Percentiles rank a stretch among this genome's conserved stretches.
phyloP scores from a whole-genome alignment of 2,113 vertebrate genomes.

The Cnemophilus loriae region DNA sequence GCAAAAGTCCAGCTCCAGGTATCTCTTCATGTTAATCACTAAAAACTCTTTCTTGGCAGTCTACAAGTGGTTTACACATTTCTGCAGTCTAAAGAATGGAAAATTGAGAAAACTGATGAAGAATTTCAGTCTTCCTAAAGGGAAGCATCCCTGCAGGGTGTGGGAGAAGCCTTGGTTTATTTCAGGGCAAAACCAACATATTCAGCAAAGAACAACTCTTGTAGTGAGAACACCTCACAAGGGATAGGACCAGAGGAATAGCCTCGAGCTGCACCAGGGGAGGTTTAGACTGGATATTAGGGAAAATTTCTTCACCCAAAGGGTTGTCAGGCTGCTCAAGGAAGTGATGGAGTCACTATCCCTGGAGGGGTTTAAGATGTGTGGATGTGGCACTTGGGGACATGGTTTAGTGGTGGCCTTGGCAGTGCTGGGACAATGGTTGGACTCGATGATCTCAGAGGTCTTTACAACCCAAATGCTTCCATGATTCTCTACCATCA shows the following conservation, averaged over 20 bases:
- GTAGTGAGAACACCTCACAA: not conserved
- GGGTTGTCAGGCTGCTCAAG: not conserved
- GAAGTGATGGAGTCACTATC: not conserved
- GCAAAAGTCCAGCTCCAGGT: not conserved
- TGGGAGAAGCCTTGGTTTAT: not conserved
- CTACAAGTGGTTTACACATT: not conserved
- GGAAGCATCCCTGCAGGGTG: not conserved
- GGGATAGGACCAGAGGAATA: fast-evolving
- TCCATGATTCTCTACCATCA: not conserved
- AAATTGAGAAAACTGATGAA: not conserved
- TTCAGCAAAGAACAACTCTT: not conserved
- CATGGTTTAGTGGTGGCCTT: not conserved
- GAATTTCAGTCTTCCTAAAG: not conserved
- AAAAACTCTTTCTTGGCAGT: not conserved
- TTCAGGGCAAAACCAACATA: not conserved
- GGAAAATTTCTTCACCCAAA: not conserved
- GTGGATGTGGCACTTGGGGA: not conserved
- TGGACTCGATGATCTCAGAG: not conserved
- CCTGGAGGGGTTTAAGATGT: not conserved
- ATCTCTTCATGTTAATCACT: not conserved
- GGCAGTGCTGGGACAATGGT: not conserved
- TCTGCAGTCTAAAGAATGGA: not conserved
- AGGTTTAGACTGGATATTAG: not conserved
- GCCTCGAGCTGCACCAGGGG: not conserved
- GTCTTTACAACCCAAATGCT: not conserved